phyloP scores from a whole-genome alignment of 2,113 vertebrate genomes.

The Mustela nigripes region DNA sequence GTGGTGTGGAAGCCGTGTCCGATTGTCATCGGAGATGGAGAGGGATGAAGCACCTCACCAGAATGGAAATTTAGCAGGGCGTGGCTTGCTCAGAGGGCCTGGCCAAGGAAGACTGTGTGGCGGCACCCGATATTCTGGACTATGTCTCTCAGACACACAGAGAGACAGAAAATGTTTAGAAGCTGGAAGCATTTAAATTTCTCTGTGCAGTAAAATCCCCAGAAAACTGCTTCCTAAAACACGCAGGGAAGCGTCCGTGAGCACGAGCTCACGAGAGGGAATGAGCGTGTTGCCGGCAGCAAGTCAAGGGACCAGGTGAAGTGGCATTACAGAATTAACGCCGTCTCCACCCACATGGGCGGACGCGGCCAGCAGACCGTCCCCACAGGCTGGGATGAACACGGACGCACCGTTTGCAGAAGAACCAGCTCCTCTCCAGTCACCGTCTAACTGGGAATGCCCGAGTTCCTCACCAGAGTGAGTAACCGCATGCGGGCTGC shows the following conservation, averaged over 20 bases:
- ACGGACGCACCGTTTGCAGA: accelerated
- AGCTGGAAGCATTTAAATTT: background rate
- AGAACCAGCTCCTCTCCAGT: accelerated
- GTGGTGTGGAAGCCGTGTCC: background rate
- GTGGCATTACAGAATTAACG: background rate
- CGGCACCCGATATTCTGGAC: background rate
- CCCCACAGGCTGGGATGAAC: background rate
- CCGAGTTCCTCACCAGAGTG: accelerated
- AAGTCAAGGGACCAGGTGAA: background rate
- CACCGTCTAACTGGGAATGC: accelerated
- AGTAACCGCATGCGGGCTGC: accelerated
- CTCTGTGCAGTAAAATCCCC: background rate
- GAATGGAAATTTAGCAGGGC: background rate
- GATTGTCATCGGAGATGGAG: background rate
- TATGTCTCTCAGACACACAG: background rate
- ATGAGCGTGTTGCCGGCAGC: background rate
- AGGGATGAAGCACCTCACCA: accelerated
- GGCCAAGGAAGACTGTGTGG: background rate
- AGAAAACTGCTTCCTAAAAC: background rate
- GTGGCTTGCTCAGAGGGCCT: background rate
- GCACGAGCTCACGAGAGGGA: background rate
- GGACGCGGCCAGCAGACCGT: background rate
- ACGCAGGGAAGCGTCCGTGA: background rate
- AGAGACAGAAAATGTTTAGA: background rate
- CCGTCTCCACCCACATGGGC: background rate